Evolutionary conservation across 30 jellyfish, hydroid and myxozoan species (phyloP), one percentile per base, ranked within the genome.

Genomic region (Aurelia aurita): DNA sequence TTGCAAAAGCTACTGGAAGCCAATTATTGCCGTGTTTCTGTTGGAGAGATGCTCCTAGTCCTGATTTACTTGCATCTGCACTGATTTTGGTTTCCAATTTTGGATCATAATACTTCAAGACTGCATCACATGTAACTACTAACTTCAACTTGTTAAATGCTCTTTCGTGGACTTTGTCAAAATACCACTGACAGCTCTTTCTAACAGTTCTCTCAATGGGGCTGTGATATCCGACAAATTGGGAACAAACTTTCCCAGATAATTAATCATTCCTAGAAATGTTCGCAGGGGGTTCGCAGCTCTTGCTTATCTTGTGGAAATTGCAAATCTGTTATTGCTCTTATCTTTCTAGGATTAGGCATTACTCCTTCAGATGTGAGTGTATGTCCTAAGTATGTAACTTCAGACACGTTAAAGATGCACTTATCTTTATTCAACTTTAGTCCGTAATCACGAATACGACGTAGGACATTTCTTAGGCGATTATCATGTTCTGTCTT

Each of bases 1-100:
- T 43, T 28, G 82, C 82, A 43, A 70, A 70, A 69, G 82, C 82
- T 43, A 70, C 82, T 28, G 9, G 27, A 28, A 4, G 44, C 60
- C 75, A 74, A 57, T n/a, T 74, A 74, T 53, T 46, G 46, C 73
- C 54, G 46, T 74, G 86, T 47, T 74, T 74, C 76, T 74, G 75
- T n/a, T 22, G 76, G 21, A 74, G 86, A 46, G 86, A 74, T 74
- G 86, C 78, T 74, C 49, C 78, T 57, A 74, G 31, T n/a, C 45
- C 86, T 45, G 78, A 53, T 23, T 54, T 47, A 54, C 44, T 53
- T 74, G 86, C 76, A 74, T 74, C 49, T 74, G 86, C 51, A 46
- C 86, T n/a, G n/a, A n/a, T n/a, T n/a, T 74, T 35, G 10, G 70
- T 43, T 23, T 71, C 70, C 83, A 23, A 21, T 31, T 71, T 71